These are phyloP conservation scores for Henicopernis longicauda DNA, from an alignment of 2,113 vertebrate species.

Conservation along the genomic window DNA sequence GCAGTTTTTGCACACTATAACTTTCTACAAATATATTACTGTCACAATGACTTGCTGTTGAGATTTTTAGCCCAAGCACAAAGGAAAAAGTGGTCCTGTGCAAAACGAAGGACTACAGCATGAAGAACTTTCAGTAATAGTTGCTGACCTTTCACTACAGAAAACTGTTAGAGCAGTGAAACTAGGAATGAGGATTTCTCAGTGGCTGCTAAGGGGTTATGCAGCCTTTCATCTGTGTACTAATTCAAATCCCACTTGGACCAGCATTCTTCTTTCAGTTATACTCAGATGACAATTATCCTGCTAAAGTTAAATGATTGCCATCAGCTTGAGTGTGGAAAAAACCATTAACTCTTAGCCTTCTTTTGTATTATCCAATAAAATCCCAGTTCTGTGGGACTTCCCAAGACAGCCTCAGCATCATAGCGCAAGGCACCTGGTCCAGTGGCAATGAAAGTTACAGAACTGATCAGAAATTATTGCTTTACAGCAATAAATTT, in stretches of 20 bases:
- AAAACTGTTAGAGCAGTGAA: not conserved
- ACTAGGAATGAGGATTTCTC: not conserved
- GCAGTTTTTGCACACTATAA: not conserved
- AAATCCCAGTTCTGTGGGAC: not conserved
- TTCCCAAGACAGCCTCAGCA: not conserved
- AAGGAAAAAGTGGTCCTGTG: not conserved
- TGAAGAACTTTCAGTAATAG: not conserved
- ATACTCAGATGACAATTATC: not conserved
- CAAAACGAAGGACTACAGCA: not conserved
- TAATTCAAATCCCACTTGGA: not conserved
- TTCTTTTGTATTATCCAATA: not conserved
- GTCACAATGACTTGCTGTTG: not conserved
- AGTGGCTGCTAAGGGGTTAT: not conserved
- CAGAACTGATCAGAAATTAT: not conserved
- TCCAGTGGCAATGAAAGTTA: not conserved
- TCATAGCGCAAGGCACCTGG: rapidly evolving
- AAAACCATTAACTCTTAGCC: not conserved
- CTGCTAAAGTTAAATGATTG: not conserved
- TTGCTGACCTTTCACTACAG: not conserved
- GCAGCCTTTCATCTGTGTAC: not conserved
- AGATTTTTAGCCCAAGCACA: not conserved
- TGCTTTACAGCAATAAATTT: not conserved
- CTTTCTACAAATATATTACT: not conserved
- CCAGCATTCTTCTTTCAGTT: not conserved
- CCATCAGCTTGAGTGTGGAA: not conserved